These are phyloP conservation scores for Maniola hyperantus DNA, from an alignment of 2,888 invertebrate species.

Conservation along the genomic window DNA sequence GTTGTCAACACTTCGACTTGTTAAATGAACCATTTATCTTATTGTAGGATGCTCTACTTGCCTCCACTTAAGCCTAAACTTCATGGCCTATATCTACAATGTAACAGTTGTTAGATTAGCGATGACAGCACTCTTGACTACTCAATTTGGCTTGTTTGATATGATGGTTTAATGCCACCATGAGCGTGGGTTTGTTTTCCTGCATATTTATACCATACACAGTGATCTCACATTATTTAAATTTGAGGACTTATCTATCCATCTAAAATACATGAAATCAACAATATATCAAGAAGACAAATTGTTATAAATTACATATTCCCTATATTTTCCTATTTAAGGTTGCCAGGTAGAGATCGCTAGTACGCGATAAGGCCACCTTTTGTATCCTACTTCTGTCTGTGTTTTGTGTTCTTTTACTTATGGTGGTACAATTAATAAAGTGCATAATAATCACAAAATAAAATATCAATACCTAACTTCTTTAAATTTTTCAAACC, in stretches of 20 bases:
- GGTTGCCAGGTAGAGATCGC: no score
- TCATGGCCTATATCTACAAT: constrained; percentile 2
- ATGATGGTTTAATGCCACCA: not conserved
- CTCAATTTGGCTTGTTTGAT: constrained; percentile 5
- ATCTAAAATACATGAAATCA: not conserved
- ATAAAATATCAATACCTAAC: no score
- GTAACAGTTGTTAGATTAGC: constrained; percentile 1
- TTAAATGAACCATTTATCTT: constrained; percentile 2
- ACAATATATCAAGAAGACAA: not conserved
- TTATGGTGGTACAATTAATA: no score
- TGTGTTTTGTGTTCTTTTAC: no score
- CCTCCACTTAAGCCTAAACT: constrained; percentile 16
- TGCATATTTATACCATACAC: not conserved
- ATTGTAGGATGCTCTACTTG: constrained; percentile 4
- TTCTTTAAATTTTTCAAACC: no score
- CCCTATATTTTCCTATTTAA: no score
- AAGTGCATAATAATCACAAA: no score
- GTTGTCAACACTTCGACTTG: constrained; percentile 11
- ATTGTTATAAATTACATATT: not conserved
- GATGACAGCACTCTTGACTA: constrained; percentile 12
- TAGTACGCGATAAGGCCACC: no score
- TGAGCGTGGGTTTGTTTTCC: not conserved
- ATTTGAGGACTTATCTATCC: not conserved
- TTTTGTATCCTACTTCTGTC: no score
- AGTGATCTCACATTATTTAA: not conserved